Percentiles rank a stretch among this genome's conserved stretches.
phyloP scores from a whole-genome alignment of 35 echinoderm and acorn worm genomes.

The Nesometra sesokonis region DNA sequence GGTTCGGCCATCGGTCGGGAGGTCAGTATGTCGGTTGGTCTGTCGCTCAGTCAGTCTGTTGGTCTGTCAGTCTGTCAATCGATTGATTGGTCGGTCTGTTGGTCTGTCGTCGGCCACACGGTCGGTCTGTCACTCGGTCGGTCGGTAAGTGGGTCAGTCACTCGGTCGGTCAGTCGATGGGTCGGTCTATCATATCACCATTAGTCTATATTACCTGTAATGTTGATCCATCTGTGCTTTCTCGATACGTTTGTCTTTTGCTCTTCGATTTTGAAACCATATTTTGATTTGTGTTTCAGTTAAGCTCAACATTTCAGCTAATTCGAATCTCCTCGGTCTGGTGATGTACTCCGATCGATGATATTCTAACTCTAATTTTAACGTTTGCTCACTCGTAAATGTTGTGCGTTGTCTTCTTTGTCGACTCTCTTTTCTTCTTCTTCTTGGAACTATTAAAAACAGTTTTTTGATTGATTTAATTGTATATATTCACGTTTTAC shows the following conservation, averaged over 20 bases:
- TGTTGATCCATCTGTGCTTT: constrained; percentile 85
- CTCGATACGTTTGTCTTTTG: constrained; percentile 93
- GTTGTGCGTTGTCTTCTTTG: constrained; percentile 80
- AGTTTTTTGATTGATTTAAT: no score
- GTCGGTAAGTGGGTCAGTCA: no score
- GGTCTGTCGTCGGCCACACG: no score
- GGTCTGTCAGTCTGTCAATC: no score
- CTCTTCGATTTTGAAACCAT: constrained; percentile 92
- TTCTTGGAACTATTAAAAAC: constrained; percentile 41
- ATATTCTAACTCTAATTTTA: constrained; percentile 73
- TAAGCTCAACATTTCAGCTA: constrained; percentile 64
- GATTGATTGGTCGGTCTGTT: no score
- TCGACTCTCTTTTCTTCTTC: constrained; percentile 51
- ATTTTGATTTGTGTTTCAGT: constrained; percentile 90
- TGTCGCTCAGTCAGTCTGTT: no score
- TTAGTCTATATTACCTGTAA: constrained; percentile 16
- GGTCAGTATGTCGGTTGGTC: no score
- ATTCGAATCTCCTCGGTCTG: constrained; percentile 54
- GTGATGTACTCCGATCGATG: constrained; percentile 89
- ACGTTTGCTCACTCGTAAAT: constrained; percentile 84
- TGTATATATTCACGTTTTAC: no score
- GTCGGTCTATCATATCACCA: no score
- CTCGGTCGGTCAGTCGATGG: no score
- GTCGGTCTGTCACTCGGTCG: no score
- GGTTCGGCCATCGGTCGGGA: no score